Percentiles rank a stretch among this genome's conserved stretches.
Conservation (phyloP, 2,888 invertebrate species). For the Parelbella ahira region DNA sequence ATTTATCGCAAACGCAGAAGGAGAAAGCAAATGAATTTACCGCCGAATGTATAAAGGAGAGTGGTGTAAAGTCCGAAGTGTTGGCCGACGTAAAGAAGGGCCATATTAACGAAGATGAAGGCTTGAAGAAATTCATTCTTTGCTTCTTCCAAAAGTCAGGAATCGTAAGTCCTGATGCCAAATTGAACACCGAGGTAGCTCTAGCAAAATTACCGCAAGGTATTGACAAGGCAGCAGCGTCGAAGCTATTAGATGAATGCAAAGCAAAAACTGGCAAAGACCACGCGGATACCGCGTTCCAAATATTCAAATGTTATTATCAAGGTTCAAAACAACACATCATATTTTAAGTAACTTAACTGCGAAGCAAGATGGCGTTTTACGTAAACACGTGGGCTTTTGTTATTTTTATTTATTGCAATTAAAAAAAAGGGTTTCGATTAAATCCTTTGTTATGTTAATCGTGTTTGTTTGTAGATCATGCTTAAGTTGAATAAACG, state of each 20-base stretch:
- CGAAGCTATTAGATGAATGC: conserved; percentile 60
- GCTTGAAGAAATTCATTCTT: conserved; percentile 61
- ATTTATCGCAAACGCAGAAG: conserved; percentile 46
- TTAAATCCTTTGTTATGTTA: too few species aligned
- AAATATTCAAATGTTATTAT: conserved; percentile 69
- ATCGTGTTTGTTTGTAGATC: too few species aligned
- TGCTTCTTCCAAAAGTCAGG: conserved; percentile 72
- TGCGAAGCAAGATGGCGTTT: too few species aligned
- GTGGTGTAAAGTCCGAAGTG: conserved; percentile 53
- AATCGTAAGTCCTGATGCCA: conserved; percentile 51
- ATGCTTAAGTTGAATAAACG: too few species aligned
- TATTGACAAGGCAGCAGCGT: conserved; percentile 52
- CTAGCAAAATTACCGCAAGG: conserved; percentile 59
- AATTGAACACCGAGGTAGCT: conserved; percentile 63
- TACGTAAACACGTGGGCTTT: too few species aligned
- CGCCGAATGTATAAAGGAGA: conserved; percentile 55
- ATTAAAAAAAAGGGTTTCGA: too few species aligned
- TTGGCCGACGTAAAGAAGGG: conserved; percentile 63
- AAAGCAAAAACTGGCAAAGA: conserved; percentile 57
- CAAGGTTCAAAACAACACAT: conserved; percentile 53
- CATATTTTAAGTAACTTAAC: conserved; percentile 25
- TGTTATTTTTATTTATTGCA: too few species aligned
- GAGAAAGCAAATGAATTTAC: conserved; percentile 47
- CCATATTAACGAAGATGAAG: conserved; percentile 56
- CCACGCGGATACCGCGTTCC: conserved; percentile 58